Percentiles rank a stretch among this genome's conserved stretches.
phyloP scores from a whole-genome alignment of 2,797 vertebrate species.

The Staurois parvus region DNA sequence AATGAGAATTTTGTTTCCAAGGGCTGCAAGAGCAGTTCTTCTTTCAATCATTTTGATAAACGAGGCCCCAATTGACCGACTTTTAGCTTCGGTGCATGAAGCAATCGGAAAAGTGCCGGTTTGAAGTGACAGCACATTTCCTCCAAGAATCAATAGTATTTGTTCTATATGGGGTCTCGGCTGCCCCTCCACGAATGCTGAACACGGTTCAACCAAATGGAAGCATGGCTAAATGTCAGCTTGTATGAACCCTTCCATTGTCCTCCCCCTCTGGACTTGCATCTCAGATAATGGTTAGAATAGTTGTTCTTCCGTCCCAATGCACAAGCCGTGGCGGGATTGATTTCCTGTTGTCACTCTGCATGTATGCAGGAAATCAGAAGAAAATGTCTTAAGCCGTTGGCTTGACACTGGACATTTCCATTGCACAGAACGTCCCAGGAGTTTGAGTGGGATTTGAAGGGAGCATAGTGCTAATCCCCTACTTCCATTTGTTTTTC shows the following conservation, averaged over 20 bases:
- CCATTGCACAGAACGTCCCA: background rate
- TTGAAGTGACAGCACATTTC: background rate
- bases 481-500: background rate
- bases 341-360: conserved; percentile 11
- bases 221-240: background rate
- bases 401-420: conserved; percentile 13
- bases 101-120: background rate
- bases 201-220: background rate
- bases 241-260: background rate
- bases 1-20: background rate
- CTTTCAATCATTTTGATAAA: background rate
- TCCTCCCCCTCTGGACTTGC: background rate
- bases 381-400: background rate
- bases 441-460: conserved; percentile 4
- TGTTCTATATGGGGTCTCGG: background rate
- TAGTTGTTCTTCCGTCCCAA: background rate
- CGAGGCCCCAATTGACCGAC: background rate
- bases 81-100: background rate
- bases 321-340: background rate
- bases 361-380: conserved; percentile 6
- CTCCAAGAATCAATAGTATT: background rate
- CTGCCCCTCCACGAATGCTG: background rate
- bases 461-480: background rate
- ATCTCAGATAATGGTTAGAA: background rate
- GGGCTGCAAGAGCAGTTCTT: background rate